These are phyloP conservation scores for Melierax canorus DNA, from an alignment of 2,113 vertebrate species.

Conservation along the genomic window DNA sequence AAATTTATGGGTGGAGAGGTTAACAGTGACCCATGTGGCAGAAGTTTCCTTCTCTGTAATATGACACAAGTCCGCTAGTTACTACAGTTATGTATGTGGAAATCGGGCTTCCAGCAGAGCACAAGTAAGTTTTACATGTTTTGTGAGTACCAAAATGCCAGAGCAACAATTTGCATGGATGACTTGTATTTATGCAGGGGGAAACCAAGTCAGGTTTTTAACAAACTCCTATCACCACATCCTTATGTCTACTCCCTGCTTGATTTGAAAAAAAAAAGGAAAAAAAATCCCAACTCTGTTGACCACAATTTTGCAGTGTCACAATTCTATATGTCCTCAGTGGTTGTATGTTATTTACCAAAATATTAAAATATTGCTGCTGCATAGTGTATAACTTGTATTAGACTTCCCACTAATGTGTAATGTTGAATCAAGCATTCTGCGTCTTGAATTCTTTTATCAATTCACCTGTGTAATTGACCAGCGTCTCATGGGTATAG, in stretches of 20 bases:
- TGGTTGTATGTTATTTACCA: neutral
- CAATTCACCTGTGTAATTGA: constrained; percentile 43
- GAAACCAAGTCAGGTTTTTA: neutral
- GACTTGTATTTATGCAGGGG: neutral
- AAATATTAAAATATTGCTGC: neutral
- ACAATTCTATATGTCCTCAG: neutral
- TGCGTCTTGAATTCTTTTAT: constrained; percentile 8
- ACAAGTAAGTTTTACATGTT: neutral
- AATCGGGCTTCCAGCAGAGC: neutral
- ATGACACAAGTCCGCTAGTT: neutral
- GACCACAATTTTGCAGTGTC: neutral
- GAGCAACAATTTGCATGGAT: neutral
- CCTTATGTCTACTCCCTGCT: neutral
- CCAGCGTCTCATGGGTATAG: neutral
- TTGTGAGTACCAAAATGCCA: neutral
- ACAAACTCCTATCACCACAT: neutral
- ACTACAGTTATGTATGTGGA: neutral
- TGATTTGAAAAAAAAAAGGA: neutral
- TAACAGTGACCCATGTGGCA: neutral
- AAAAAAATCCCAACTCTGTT: neutral
- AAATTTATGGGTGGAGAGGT: neutral
- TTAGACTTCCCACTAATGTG: constrained; percentile 3
- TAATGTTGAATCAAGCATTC: constrained; percentile 13
- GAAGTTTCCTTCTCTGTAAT: neutral
- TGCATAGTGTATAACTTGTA: neutral